Base-by-base conservation (phyloP, 1,140 invertebrate species). In the Halesus radiatus region DNA sequence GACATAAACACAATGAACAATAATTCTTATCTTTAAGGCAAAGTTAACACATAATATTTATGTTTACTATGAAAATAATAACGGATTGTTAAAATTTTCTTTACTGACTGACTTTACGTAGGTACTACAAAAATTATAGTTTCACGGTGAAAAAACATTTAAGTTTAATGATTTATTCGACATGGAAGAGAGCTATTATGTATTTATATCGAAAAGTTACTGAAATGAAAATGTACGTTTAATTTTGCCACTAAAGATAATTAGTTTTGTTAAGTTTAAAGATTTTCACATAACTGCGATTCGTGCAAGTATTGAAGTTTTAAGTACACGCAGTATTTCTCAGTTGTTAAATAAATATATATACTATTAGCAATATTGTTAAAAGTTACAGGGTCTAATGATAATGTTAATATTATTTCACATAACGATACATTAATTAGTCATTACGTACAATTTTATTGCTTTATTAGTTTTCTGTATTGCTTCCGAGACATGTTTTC, bases 321-420 rank as follows among this genome's bases (percentile, higher is more conserved):
- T 70, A 70, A 70, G 66, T 70, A 70, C 66, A 70, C 66, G 29
- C n/a, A 66, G 16, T 29, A 50, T 50, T 64, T 52, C 16, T 70
- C 52, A 68, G 37, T 45, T 7, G 29, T 70, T 70, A 22, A 70
- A 70, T 70, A 70, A 70, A 70, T 70, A 70, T 70, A 37, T 70
- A 70, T 32, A 45, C 22, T 22, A 26, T 64, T 18, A 56, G 20
- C 18, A 18, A 56, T 18, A 64, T 16, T 70, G n/a, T 70, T 70
- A 45, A 70, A 45, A 37, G 66, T 70, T 70, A 70, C 37, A 70
- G 45, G 37, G 37, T 45, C 66, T 70, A 70, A 70, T 70, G 5
- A 52, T 70, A 45, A 70, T 20, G 18, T 70, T 70, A 70, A 70
- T 45, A 70, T 70, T 70, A 70, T 70, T 70, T 70, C 66, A 70